phyloP scores from a whole-genome alignment of 2,888 invertebrate genomes.

The Nesidiocoris tenuis region DNA sequence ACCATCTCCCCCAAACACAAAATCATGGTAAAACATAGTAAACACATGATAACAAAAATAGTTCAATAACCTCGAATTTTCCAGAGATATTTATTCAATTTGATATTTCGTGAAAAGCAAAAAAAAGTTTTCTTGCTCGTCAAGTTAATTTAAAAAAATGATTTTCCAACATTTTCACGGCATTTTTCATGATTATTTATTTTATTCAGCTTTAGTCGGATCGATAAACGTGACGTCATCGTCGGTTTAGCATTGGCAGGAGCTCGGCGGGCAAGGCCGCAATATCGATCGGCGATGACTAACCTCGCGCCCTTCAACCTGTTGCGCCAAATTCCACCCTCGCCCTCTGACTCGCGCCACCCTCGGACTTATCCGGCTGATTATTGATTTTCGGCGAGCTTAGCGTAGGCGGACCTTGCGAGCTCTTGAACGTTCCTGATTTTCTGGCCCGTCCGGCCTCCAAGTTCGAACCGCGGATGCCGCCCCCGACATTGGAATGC shows the following conservation, averaged over 20 bases:
- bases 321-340: neutral
- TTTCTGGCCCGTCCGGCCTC: slow-evolving; percentile 34
- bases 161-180: too few relatives aligned
- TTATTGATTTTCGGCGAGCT: neutral
- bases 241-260: neutral
- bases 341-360: neutral
- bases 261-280: neutral
- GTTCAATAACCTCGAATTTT: too few relatives aligned
- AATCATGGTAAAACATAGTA: too few relatives aligned
- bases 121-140: too few relatives aligned
- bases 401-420: neutral
- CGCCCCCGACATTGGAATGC: slow-evolving; percentile 25
- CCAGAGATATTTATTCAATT: too few relatives aligned
- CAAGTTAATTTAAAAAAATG: too few relatives aligned
- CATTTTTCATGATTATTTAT: too few relatives aligned
- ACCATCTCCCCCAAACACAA: too few relatives aligned
- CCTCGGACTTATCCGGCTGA: too few relatives aligned
- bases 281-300: neutral
- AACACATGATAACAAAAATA: too few relatives aligned
- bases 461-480: slow-evolving; percentile 33
- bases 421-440: slow-evolving; percentile 1
- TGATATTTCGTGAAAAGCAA: too few relatives aligned
- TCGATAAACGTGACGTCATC: neutral
- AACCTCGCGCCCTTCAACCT: neutral
- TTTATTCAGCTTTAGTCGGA: neutral